Evolutionary conservation across 2,113 vertebrate genomes (phyloP).

Genomic region (Tachycineta bicolor): DNA sequence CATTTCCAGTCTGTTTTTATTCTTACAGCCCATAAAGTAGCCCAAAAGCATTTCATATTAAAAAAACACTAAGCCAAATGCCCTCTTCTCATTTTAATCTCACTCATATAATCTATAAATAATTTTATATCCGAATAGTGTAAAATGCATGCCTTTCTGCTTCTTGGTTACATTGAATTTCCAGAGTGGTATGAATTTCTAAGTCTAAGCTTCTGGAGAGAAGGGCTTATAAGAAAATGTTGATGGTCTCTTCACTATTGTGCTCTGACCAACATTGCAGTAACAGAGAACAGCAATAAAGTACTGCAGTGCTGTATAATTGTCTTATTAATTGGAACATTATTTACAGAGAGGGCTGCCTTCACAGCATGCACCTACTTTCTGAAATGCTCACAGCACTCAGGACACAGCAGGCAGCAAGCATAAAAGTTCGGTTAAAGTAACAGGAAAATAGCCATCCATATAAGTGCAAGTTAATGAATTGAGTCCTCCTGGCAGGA

Average conservation of each 20-base stretch:
- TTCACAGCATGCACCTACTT: constrained; percentile 66
- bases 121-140: background rate
- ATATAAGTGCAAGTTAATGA: constrained; percentile 55
- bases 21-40: background rate
- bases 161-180: background rate
- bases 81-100: constrained; percentile 4
- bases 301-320: constrained; percentile 39
- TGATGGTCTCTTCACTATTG: background rate
- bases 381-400: constrained; percentile 49
- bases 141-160: background rate
- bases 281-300: constrained; percentile 46
- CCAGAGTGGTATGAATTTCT: background rate
- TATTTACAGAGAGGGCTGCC: constrained; percentile 57
- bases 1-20: constrained; percentile 11
- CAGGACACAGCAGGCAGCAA: constrained; percentile 54
- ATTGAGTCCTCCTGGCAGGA: constrained; percentile 47
- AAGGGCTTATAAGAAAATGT: background rate
- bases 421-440: constrained; percentile 54
- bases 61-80: background rate
- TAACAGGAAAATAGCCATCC: constrained; percentile 42
- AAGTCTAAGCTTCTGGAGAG: background rate
- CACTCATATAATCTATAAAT: background rate
- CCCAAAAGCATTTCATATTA: background rate
- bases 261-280: constrained; percentile 13
- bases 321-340: constrained; percentile 66